Conservation (phyloP, 2,797 vertebrate species). For the Allobates femoralis region DNA sequence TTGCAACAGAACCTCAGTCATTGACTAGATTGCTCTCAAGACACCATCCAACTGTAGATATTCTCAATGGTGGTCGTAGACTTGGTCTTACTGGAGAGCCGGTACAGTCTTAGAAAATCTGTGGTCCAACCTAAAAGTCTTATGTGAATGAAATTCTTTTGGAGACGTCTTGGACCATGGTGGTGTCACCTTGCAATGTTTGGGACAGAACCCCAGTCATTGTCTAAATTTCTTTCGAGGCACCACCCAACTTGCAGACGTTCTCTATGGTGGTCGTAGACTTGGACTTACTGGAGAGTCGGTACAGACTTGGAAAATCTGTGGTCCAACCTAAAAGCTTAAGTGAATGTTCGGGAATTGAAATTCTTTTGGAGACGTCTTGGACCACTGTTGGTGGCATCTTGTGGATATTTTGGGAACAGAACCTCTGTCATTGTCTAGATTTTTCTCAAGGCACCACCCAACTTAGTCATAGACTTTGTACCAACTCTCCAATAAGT, state of each 20-base stretch:
- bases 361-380: not conserved
- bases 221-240: not conserved
- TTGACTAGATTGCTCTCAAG: not conserved
- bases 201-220: not conserved
- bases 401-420: no score
- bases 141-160: not conserved
- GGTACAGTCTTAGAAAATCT: no score
- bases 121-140: no score
- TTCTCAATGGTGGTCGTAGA: not conserved
- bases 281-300: not conserved
- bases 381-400: not conserved
- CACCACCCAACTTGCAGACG: not conserved
- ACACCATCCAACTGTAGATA: no score
- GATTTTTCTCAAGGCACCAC: no score
- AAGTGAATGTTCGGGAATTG: no score
- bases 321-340: not conserved
- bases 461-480: no score
- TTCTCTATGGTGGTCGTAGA: not conserved
- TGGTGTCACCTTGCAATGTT: not conserved
- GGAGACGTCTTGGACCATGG: not conserved
- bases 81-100: no score
- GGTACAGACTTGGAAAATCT: not conserved
- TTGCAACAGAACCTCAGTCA: not conserved
- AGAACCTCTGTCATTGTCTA: not conserved
- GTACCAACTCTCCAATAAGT: no score